Conservation (phyloP, 35 echinoderm and acorn worm species). For the Patiria miniata region DNA sequence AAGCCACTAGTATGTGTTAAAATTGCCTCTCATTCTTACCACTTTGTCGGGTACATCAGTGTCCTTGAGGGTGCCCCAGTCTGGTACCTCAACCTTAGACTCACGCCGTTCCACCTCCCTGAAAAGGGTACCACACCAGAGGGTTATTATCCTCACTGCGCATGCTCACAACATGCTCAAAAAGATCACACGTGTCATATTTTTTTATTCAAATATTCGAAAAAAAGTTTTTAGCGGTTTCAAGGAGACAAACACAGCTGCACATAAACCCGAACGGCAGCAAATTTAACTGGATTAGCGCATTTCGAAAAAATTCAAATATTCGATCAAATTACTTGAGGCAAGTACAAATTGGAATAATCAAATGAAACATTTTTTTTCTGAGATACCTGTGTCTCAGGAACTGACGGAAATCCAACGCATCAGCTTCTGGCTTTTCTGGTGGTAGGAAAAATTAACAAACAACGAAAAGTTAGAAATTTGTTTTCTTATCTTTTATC, state of each 20-base stretch:
- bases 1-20: no score
- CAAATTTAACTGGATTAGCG: no score
- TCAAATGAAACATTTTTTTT: neutral
- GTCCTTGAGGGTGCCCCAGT: slow-evolving; percentile 51
- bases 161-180: no score
- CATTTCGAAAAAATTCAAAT: no score
- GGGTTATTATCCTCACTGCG: neutral
- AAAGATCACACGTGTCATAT: neutral
- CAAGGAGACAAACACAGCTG: no score
- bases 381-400: slow-evolving; percentile 77
- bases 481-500: no score
- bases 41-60: slow-evolving; percentile 59
- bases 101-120: slow-evolving; percentile 79
- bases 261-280: no score
- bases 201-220: neutral
- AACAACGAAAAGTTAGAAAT: no score
- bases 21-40: no score
- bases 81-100: slow-evolving; percentile 60
- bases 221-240: no score
- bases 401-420: slow-evolving; percentile 83
- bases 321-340: no score
- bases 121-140: slow-evolving; percentile 21
- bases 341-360: no score
- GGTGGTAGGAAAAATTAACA: slow-evolving; percentile 23
- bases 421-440: slow-evolving; percentile 81